Conservation (phyloP, 2,113 vertebrate genomes). For the Cynopterus brachyotis region DNA sequence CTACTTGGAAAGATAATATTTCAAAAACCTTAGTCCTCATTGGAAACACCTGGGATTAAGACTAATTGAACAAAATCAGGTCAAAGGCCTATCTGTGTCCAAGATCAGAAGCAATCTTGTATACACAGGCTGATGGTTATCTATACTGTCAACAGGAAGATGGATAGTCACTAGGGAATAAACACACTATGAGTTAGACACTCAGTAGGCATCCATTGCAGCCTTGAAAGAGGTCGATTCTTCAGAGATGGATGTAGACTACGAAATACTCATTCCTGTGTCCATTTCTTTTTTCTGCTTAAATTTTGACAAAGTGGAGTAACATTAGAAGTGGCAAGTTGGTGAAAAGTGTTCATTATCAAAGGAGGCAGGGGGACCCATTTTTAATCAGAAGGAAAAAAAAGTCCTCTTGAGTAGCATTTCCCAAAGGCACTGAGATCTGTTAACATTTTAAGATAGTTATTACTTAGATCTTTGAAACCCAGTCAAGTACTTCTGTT, state of each 20-base stretch:
- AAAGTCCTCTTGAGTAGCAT: not conserved
- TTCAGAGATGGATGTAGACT: too few relatives aligned
- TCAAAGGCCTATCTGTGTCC: not conserved
- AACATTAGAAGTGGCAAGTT: not conserved
- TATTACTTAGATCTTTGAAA: not conserved
- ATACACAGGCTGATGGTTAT: not conserved
- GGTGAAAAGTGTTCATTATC: not conserved
- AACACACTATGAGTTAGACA: not conserved
- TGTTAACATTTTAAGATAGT: not conserved
- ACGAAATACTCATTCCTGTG: not conserved
- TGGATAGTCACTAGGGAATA: not conserved
- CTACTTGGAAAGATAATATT: not conserved
- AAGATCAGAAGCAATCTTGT: not conserved
- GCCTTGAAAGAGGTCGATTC: not conserved
- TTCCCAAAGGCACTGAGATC: not conserved
- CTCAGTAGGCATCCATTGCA: not conserved
- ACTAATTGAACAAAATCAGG: not conserved
- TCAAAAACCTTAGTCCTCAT: not conserved
- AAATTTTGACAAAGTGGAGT: not conserved
- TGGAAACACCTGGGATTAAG: not conserved
- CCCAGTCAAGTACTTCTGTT: not conserved
- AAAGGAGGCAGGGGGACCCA: not conserved
- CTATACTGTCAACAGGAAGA: not conserved
- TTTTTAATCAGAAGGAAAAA: not conserved
- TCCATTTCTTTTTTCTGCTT: not conserved